Base-by-base conservation (phyloP, 2,113 vertebrate genomes). In the Aegotheles bennettii region DNA sequence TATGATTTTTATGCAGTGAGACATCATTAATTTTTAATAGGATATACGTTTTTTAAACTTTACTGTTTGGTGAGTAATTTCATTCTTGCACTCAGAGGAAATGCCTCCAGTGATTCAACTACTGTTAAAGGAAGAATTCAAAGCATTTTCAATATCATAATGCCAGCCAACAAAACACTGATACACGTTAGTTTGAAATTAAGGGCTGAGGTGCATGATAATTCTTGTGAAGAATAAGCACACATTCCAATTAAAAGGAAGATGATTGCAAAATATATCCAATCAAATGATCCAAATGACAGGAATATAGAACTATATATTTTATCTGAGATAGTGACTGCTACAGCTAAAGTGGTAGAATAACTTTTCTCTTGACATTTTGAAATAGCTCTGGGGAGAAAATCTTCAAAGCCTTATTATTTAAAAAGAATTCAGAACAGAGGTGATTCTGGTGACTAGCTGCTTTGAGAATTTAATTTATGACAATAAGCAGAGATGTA, bases 231-330 rank as follows among this genome's bases (percentile, higher is more conserved):
- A 57, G 54, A 84, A 84, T 54, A 93, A 89, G 67, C 42, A 71
- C 80, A 84, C 95, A 92, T 54, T 64, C 61, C 68, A 80, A 78
- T 94, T 95, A 88, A 87, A 94, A 84, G 82, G 26, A 79, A 96
- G 94, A 87, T 13, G 94, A 87, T 13, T 71, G 63, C 60, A 73
- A 93, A 84, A 71, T 93, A 85, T 9, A 48, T 89, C 40, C 13
- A 33, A 64, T 35, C 35, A 87, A 96, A 80, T 40, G 1, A 88
- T 75, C n/a, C 47, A 94, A 89, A 71, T 24, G 35, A 90, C 33
- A 75, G 26, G 28, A 11, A 94, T 97, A 85, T 63, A 68, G 57
- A 57, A 53, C n/a, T 19, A 78, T 53, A n/a, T 74, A 56, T 81
- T 95, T 95, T 64, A 61, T 59, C 63, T 82, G 67, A 89, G 94